Conservation (phyloP, 2,113 vertebrate genomes). For the Gambusia affinis region DNA sequence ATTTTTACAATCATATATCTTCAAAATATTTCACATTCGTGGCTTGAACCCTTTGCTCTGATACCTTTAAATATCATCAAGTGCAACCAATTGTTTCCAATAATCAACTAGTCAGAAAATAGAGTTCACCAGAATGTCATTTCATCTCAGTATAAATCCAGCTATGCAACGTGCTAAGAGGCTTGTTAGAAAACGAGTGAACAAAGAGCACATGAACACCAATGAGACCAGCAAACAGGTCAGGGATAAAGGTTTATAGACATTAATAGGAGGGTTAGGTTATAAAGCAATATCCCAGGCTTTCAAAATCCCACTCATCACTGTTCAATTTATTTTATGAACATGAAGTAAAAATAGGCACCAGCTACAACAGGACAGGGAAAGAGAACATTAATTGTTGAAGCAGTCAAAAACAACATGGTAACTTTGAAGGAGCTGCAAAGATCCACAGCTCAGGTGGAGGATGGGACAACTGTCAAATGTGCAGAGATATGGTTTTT, state of each 20-base stretch:
- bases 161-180: neutral
- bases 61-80: too few species aligned
- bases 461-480: neutral
- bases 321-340: neutral
- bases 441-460: neutral
- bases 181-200: neutral
- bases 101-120: neutral
- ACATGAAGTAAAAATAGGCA: neutral
- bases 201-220: neutral
- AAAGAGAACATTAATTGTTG: too few species aligned
- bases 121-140: neutral
- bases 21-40: neutral
- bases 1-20: neutral
- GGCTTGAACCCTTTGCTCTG: too few species aligned
- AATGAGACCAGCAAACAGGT: neutral
- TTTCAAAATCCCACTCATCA: neutral
- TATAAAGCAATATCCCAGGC: neutral
- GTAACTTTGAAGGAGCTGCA: neutral
- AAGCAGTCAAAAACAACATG: neutral
- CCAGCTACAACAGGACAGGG: neutral
- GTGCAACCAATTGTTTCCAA: too few species aligned
- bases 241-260: neutral
- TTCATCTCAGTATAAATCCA: neutral
- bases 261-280: neutral
- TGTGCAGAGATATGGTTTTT: too few species aligned